Evolutionary conservation across 2,888 invertebrate species (phyloP), one percentile per base, ranked within the genome.

Genomic region (Oligia latruncula): DNA sequence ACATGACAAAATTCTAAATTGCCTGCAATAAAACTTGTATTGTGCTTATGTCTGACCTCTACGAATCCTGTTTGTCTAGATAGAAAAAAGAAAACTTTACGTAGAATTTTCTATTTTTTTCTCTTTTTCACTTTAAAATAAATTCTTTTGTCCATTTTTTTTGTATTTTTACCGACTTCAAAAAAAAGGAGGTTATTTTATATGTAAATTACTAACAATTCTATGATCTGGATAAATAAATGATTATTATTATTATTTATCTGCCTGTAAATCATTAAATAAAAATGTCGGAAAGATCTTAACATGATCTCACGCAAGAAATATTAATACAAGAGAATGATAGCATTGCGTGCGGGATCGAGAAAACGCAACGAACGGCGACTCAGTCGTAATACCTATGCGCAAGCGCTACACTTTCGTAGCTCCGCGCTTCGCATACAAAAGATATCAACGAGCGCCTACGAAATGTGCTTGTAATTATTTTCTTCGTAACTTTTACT

Each of bases 401-500:
- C 80, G 81, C 82, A 77, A 83, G 86, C 88, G 91, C 88, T 91
- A 91, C 87, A 88, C 84, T 90, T 90, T 91, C 92, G 91, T 92
- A 91, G 91, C 90, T 66, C 78, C 67, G 80, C 86, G 89, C 88
- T 88, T 88, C 90, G 90, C 93, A 90, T 94, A 94, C 92, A 94
- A 96, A 95, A 96, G 95, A 96, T 92, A 90, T 95, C 94, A 95
- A 96, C 96, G 96, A 85, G 92, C 88, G 74, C 55, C 62, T 49
- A 40, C 17, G n/a, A 71, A 76, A 67, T 58, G 55, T 77, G 5
- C 66, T 35, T 40, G 55, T 80, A 67, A 65, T 66, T 58, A 65
- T 75, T 81, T 84, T 70, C 60, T 49, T 65, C 5, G 6, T 8
- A 74, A 74, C 72, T 72, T 80, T 80, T 74, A 80, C 71, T 64